Percentiles rank a stretch among this genome's conserved stretches.
Conservation (phyloP, 2,797 vertebrate species). For the Orientallactaga sibirica region DNA sequence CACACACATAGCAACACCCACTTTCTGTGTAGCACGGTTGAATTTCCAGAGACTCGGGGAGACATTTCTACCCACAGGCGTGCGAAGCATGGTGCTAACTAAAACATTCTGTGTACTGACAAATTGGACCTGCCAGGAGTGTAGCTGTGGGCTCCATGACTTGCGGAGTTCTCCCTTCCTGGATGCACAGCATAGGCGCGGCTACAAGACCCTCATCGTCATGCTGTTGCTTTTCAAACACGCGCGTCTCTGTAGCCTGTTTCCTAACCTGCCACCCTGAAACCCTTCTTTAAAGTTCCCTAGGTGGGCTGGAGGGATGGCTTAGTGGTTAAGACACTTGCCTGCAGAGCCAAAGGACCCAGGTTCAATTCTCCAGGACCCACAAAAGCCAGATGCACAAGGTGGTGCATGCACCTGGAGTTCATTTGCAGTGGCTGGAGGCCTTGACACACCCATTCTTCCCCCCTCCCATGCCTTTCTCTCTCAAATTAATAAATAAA, state of each 20-base stretch:
- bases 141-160: background rate
- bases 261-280: background rate
- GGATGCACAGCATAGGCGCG: background rate
- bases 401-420: no score
- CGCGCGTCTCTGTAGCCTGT: background rate
- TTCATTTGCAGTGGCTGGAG: no score
- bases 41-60: background rate
- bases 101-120: background rate
- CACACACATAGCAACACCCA: background rate
- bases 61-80: background rate
- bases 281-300: background rate
- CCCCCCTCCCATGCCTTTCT: no score
- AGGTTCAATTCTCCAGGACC: no score
- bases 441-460: no score
- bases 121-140: background rate
- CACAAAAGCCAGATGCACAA: no score
- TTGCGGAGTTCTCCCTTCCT: background rate
- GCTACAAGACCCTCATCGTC: background rate
- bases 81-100: constrained; percentile 2
- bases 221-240: background rate
- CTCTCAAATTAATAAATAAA: no score
- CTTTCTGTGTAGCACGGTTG: background rate
- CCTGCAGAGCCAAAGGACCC: no score
- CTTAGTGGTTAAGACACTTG: no score
- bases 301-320: background rate